Conservation (phyloP, 2,113 vertebrate species). For the Mesitornis unicolor region DNA sequence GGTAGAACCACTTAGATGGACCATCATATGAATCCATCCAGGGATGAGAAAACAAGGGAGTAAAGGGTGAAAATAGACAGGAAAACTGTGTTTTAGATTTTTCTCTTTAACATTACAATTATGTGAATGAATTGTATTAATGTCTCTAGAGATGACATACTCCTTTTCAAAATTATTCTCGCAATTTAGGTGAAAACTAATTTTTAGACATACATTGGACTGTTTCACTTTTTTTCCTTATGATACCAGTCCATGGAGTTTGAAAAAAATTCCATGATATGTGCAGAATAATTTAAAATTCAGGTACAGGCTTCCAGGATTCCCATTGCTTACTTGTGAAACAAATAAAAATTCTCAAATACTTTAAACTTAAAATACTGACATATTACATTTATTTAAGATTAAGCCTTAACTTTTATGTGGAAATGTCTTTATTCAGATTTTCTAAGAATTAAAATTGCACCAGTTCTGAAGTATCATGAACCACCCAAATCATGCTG, state of each 20-base stretch:
- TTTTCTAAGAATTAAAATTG: background rate
- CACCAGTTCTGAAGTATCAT: background rate
- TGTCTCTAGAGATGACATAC: background rate
- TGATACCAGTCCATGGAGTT: rapidly evolving
- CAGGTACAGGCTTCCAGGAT: background rate
- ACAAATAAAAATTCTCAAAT: background rate
- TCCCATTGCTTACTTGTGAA: background rate
- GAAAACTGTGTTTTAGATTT: background rate
- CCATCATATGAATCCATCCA: background rate
- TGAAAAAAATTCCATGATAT: background rate
- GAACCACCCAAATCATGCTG: background rate
- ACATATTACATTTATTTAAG: background rate
- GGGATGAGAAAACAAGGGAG: background rate
- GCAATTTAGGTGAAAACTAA: background rate
- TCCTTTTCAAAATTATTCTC: background rate
- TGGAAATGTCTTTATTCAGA: background rate
- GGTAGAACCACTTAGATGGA: background rate
- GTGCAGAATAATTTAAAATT: background rate
- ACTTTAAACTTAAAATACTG: background rate
- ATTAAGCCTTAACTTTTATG: background rate
- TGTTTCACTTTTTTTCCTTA: background rate
- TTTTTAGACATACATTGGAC: background rate
- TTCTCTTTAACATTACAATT: background rate
- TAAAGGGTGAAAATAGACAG: background rate
- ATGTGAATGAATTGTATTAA: background rate